These are phyloP conservation scores for Drosophila glabriapex DNA, from an alignment of 2,888 invertebrate species.

Conservation along the genomic window DNA sequence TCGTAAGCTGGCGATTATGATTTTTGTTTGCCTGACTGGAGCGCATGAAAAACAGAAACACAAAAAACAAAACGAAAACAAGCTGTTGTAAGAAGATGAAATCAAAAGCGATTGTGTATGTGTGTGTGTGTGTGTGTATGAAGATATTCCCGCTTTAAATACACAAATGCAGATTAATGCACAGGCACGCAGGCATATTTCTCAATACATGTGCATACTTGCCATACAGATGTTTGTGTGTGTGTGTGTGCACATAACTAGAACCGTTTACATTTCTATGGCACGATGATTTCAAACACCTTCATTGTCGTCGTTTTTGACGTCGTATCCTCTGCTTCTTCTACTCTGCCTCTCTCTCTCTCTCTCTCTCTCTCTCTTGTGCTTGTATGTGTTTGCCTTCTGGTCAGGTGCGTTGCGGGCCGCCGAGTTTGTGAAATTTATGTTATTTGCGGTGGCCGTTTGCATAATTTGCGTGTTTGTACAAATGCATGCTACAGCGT, in stretches of 20 bases:
- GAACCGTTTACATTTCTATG: slow-evolving; percentile 73
- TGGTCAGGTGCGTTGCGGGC: slow-evolving; percentile 74
- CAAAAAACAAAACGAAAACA: slow-evolving; percentile 21
- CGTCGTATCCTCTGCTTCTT: slow-evolving; percentile 21
- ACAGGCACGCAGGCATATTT: slow-evolving; percentile 46
- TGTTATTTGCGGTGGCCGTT: slow-evolving; percentile 79
- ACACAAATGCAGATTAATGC: slow-evolving; percentile 59
- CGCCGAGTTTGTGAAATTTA: slow-evolving; percentile 77
- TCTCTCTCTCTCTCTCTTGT: neutral
- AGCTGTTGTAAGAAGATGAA: slow-evolving; percentile 63
- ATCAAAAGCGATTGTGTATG: slow-evolving; percentile 67
- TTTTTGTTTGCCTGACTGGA: slow-evolving; percentile 47
- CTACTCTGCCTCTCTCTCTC: neutral
- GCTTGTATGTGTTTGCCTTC: slow-evolving; percentile 8
- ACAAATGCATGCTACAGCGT: slow-evolving; percentile 50
- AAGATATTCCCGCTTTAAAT: slow-evolving; percentile 72
- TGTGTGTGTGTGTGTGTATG: slow-evolving; percentile 26
- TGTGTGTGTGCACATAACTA: slow-evolving; percentile 40
- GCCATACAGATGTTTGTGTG: neutral
- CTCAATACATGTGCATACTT: slow-evolving; percentile 23
- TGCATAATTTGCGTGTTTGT: slow-evolving; percentile 80
- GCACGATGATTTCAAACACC: slow-evolving; percentile 65
- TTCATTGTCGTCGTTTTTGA: slow-evolving; percentile 54
- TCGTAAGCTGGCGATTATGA: slow-evolving; percentile 77
- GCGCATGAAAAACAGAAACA: slow-evolving; percentile 2